Evolutionary conservation across 2,797 vertebrate species (phyloP).

Genomic region (Manis pentadactyla): DNA sequence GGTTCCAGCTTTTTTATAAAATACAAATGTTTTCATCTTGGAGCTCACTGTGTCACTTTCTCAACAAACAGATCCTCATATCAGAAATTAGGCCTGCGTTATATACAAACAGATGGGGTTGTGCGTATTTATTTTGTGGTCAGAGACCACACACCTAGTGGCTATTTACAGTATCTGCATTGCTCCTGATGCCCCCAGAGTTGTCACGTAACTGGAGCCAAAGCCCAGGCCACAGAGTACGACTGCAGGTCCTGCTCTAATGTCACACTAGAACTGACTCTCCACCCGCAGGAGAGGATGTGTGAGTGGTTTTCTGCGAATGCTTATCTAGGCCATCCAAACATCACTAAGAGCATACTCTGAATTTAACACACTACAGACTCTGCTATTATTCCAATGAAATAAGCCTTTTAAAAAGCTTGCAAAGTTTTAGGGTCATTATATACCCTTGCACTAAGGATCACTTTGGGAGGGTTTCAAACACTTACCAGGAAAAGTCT

Average conservation of each 20-base stretch:
- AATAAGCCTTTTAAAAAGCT: conserved; percentile 5
- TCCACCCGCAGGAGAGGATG: neutral
- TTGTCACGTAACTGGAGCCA: conserved; percentile 30
- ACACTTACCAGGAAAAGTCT: conserved; percentile 96
- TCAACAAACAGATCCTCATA: conserved; percentile 74
- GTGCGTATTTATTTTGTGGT: conserved; percentile 69
- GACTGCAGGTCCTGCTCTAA: neutral
- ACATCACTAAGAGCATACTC: conserved; percentile 39
- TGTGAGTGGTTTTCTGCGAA: conserved; percentile 37
- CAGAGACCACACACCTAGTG: conserved; percentile 82
- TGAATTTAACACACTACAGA: conserved; percentile 61
- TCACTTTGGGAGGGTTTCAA: neutral
- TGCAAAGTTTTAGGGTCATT: neutral
- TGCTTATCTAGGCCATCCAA: conserved; percentile 59
- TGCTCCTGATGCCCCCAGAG: neutral
- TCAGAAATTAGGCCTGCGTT: conserved; percentile 68
- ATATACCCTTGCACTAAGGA: neutral
- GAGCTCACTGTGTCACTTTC: conserved; percentile 78
- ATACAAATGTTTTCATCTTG: conserved; percentile 86
- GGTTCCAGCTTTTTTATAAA: conserved; percentile 84
- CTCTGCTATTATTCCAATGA: conserved; percentile 21
- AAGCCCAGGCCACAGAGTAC: neutral
- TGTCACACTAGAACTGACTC: neutral
- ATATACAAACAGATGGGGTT: conserved; percentile 63
- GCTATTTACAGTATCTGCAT: conserved; percentile 64